Conservation (phyloP, 2,888 invertebrate genomes). For the Melolontha melolontha region DNA sequence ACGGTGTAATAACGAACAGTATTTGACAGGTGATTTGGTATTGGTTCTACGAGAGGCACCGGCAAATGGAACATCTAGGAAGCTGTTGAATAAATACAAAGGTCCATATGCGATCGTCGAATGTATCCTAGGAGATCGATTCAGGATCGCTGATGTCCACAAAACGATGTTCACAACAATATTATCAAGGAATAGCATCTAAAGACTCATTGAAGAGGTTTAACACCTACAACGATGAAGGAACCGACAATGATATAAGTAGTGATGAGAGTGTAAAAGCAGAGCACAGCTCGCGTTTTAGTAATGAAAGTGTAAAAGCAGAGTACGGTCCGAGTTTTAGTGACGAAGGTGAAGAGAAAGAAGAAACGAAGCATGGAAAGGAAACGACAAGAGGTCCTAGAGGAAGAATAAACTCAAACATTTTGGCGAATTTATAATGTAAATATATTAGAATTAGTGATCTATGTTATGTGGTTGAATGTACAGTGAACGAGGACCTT, state of each 20-base stretch:
- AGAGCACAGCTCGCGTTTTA: not conserved
- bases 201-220: slow-evolving; percentile 1
- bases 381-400: too few species aligned
- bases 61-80: not conserved
- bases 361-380: too few species aligned
- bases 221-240: not conserved
- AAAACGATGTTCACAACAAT: slow-evolving; percentile 2
- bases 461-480: too few species aligned
- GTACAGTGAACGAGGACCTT: too few species aligned
- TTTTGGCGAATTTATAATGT: too few species aligned
- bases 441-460: too few species aligned
- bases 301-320: too few species aligned
- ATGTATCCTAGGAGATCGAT: not conserved
- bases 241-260: not conserved
- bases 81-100: not conserved
- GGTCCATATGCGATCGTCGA: not conserved
- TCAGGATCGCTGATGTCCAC: not conserved
- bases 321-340: too few species aligned
- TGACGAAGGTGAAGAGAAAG: too few species aligned
- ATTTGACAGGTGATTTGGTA: slow-evolving; percentile 1
- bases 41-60: not conserved
- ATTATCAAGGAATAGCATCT: slow-evolving; percentile 3
- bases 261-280: slow-evolving; percentile 10
- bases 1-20: not conserved
- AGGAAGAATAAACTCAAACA: too few species aligned